These are phyloP conservation scores for Campylomormyrus tamandua DNA, from an alignment of 2,113 vertebrate species.

Conservation along the genomic window DNA sequence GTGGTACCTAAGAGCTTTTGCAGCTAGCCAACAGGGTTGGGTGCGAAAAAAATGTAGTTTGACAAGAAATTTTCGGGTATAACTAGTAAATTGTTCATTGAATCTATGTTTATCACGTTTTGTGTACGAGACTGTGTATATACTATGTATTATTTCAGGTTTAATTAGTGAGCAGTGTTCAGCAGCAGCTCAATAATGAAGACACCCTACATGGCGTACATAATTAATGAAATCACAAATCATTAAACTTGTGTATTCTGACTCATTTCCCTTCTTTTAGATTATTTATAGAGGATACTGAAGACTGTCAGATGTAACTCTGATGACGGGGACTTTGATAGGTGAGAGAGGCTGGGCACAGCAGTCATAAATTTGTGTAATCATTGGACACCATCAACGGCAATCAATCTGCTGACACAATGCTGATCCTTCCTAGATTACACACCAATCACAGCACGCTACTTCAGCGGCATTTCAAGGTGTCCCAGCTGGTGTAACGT, in stretches of 20 bases:
- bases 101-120: not conserved
- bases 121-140: not conserved
- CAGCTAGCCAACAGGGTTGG: not conserved
- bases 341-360: not conserved
- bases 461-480: not conserved
- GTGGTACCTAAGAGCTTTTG: not conserved
- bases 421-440: not conserved
- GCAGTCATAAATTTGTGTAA: conserved; percentile 1
- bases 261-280: not conserved
- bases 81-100: not conserved
- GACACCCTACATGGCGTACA: not conserved
- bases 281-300: not conserved
- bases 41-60: not conserved
- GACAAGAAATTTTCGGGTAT: not conserved
- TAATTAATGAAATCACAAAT: conserved; percentile 1
- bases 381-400: not conserved
- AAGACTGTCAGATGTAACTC: not conserved
- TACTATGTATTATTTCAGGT: not conserved
- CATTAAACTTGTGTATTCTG: not conserved
- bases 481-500: not conserved
- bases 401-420: not conserved
- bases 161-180: not conserved
- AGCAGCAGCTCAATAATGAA: not conserved
- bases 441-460: not conserved
- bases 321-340: not conserved